A percentile compares a stretch with the other conserved stretches of the same genome.
phyloP scores from a whole-genome alignment of 2,888 invertebrate genomes.

The Flabesymbios commensalis region DNA sequence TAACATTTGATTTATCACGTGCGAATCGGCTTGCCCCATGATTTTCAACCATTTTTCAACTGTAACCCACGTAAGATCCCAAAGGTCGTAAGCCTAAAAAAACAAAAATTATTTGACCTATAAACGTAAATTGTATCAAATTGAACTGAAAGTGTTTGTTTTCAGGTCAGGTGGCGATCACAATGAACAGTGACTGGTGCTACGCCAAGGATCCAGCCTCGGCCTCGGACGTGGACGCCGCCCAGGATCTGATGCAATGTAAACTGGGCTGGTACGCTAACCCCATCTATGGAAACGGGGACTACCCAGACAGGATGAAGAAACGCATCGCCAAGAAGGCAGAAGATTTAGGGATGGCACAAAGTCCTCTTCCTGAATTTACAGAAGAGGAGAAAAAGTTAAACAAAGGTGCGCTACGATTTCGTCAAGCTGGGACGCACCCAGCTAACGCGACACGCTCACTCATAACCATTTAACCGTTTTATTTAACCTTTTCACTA shows the following conservation, averaged over 20 bases:
- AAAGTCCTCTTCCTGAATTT: slow-evolving; percentile 52
- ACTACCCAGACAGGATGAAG: slow-evolving; percentile 34
- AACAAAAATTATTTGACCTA: too few species aligned
- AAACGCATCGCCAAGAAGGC: slow-evolving; percentile 9
- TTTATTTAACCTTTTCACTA: background rate
- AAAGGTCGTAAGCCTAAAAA: too few species aligned
- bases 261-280: slow-evolving; percentile 53
- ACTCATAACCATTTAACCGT: background rate
- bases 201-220: slow-evolving; percentile 29
- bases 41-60: too few species aligned
- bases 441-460: background rate
- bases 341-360: slow-evolving; percentile 14
- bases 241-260: slow-evolving; percentile 24
- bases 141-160: too few species aligned
- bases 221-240: slow-evolving; percentile 21
- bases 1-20: too few species aligned
- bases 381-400: slow-evolving; percentile 46
- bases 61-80: too few species aligned
- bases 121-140: too few species aligned
- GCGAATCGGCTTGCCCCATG: too few species aligned
- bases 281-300: slow-evolving; percentile 51
- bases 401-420: slow-evolving; percentile 39
- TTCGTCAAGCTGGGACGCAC: background rate
- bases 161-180: slow-evolving; percentile 30
- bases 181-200: slow-evolving; percentile 31